phyloP scores from a whole-genome alignment of 2,797 vertebrate species.

The Cynodonichthys magdalenae region DNA sequence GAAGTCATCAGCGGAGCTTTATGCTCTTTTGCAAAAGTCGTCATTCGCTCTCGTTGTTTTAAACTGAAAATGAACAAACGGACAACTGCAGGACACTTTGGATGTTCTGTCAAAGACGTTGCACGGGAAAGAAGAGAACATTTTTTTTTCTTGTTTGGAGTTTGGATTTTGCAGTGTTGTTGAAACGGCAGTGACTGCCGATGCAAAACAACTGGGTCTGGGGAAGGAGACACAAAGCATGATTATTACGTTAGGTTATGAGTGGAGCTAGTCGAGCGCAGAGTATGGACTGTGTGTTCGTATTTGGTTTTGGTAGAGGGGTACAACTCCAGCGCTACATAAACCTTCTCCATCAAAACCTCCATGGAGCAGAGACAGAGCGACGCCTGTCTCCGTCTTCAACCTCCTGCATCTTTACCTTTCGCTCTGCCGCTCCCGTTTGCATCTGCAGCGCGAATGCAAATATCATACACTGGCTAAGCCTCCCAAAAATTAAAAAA shows the following conservation, averaged over 20 bases:
- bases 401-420: conserved; percentile 24
- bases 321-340: conserved; percentile 21
- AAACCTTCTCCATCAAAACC: conserved; percentile 15
- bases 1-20: conserved; percentile 38
- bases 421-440: conserved; percentile 6
- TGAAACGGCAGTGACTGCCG: conserved; percentile 19
- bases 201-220: conserved; percentile 22
- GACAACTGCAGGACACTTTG: conserved; percentile 21
- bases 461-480: conserved; percentile 46
- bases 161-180: conserved; percentile 48
- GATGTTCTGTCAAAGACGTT: conserved; percentile 34
- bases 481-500: conserved; percentile 20
- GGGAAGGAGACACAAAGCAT: conserved; percentile 37
- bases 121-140: conserved; percentile 31
- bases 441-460: conserved; percentile 31
- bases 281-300: conserved; percentile 6
- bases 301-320: not conserved
- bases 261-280: conserved; percentile 8
- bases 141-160: not conserved
- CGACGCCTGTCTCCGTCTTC: conserved; percentile 14
- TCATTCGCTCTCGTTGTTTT: conserved; percentile 10
- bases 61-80: not conserved
- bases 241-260: conserved; percentile 45
- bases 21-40: conserved; percentile 39
- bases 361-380: conserved; percentile 6